Evolutionary conservation across 2,888 invertebrate genomes (phyloP).

Genomic region (Augochlorella aurata): DNA sequence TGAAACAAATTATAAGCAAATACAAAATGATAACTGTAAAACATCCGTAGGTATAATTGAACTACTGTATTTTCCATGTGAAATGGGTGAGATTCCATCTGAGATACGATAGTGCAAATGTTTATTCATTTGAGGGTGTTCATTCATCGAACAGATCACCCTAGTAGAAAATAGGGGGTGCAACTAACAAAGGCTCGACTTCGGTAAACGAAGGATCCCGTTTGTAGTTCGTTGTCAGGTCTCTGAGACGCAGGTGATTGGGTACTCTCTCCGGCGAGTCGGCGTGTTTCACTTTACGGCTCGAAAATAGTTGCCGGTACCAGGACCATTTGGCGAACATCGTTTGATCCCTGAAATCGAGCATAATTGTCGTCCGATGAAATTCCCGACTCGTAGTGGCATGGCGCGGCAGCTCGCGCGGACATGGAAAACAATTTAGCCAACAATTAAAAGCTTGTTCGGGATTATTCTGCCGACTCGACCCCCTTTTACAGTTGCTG

Average conservation of each 20-base stretch:
- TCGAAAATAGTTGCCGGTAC: constrained; percentile 1
- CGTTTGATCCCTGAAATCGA: constrained; percentile 25
- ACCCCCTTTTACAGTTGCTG: constrained; percentile 6
- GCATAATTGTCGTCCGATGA: constrained; percentile 25
- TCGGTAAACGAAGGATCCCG: constrained; percentile 2
- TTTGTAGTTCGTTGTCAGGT: not conserved
- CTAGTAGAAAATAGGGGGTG: not conserved
- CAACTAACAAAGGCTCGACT: not conserved
- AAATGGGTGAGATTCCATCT: too few species aligned
- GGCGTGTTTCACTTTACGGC: constrained; percentile 9
- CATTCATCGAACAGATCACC: too few species aligned
- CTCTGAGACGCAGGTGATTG: constrained; percentile 5
- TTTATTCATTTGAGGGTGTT: too few species aligned
- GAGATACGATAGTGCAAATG: too few species aligned
- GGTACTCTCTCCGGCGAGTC: too few species aligned
- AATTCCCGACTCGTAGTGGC: not conserved
- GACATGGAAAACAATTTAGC: constrained; percentile 46
- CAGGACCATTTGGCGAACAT: constrained; percentile 16
- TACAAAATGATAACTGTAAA: too few species aligned
- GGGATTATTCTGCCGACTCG: constrained; percentile 22
- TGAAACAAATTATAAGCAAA: too few species aligned
- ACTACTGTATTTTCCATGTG: too few species aligned
- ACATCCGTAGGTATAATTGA: too few species aligned
- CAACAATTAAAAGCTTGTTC: constrained; percentile 51
- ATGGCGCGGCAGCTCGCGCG: constrained; percentile 5